Conservation (phyloP, 2,797 vertebrate genomes). For the Bovichtus variegatus region DNA sequence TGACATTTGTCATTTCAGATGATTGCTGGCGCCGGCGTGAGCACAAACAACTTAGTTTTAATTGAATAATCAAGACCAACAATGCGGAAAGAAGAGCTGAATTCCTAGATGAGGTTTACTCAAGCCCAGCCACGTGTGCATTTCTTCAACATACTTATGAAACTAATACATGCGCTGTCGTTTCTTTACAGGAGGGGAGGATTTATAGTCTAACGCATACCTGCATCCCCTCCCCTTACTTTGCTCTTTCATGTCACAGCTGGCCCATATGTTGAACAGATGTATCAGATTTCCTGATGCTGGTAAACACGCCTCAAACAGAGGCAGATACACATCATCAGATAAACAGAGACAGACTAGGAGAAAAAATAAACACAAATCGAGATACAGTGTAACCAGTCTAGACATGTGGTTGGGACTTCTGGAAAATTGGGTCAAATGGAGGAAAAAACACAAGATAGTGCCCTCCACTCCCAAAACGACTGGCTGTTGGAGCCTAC, state of each 20-base stretch:
- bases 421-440: conserved; percentile 62
- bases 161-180: conserved; percentile 44
- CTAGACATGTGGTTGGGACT: conserved; percentile 44
- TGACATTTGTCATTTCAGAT: conserved; percentile 41
- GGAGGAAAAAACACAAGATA: conserved; percentile 40
- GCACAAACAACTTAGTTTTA: conserved; percentile 19
- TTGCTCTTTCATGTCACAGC: conserved; percentile 75
- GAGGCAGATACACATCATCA: conserved; percentile 58
- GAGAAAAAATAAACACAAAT: conserved; percentile 51
- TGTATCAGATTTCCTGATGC: conserved; percentile 75
- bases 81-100: conserved; percentile 2
- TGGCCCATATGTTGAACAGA: conserved; percentile 84
- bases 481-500: conserved; percentile 24
- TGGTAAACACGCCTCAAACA: conserved; percentile 65
- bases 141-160: conserved; percentile 30
- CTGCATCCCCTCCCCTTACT: conserved; percentile 43
- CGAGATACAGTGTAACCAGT: conserved; percentile 25
- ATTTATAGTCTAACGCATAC: conserved; percentile 65
- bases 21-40: conserved; percentile 27
- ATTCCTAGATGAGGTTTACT: conserved; percentile 25
- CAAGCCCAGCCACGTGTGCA: conserved; percentile 37
- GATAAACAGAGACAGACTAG: conserved; percentile 41
- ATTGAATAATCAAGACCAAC: conserved; percentile 29
- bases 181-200: conserved; percentile 54
- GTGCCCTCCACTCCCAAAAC: conserved; percentile 52